Evolutionary conservation across 2,113 vertebrate species (phyloP).

Genomic region (Psephotus haematonotus): DNA sequence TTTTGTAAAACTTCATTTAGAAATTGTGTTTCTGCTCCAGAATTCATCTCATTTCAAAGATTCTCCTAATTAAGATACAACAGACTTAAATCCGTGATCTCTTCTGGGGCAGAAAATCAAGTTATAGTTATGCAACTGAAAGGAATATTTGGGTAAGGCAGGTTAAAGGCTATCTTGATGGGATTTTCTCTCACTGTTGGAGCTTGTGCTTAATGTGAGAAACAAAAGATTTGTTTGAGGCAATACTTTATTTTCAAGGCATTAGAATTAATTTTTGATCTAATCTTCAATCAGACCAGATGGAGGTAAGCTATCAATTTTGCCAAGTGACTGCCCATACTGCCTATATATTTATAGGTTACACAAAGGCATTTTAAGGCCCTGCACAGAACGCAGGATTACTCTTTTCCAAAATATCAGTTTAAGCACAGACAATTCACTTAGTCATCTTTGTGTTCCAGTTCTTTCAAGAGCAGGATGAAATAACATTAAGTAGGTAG

Average conservation of each 20-base stretch:
- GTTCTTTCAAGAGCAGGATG: neutral
- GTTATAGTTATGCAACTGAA: neutral
- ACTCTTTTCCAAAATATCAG: neutral
- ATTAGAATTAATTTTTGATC: neutral
- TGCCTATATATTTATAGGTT: neutral
- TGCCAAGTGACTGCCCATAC: neutral
- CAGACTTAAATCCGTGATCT: neutral
- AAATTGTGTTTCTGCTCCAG: neutral
- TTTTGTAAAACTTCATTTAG: neutral
- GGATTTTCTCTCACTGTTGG: neutral
- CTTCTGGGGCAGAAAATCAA: neutral
- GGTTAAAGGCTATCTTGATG: neutral
- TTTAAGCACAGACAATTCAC: neutral
- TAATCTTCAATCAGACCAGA: neutral
- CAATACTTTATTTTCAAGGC: neutral
- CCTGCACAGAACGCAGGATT: neutral
- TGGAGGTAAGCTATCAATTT: neutral
- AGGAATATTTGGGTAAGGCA: neutral
- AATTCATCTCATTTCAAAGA: neutral
- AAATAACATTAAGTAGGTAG: neutral
- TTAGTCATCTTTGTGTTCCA: neutral
- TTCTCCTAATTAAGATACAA: neutral
- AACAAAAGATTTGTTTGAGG: neutral
- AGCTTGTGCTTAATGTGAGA: neutral
- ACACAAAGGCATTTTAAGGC: neutral